These are phyloP conservation scores for Parnassius smintheus DNA, from an alignment of 2,888 invertebrate species.

Conservation along the genomic window DNA sequence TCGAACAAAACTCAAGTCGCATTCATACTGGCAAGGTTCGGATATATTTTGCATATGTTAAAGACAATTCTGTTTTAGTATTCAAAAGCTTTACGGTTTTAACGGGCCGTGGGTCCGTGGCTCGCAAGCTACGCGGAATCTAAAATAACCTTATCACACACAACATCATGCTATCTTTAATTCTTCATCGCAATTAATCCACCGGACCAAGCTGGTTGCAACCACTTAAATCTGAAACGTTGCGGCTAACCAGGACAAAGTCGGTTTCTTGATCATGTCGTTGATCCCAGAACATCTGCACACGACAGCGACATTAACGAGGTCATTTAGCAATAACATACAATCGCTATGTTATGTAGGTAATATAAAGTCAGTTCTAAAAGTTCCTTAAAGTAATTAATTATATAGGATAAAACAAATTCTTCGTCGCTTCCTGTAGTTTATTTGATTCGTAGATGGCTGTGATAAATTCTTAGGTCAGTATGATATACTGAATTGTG, in stretches of 20 bases:
- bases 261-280: conserved; percentile 47
- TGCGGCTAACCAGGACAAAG: conserved; percentile 50
- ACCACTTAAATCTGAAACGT: conserved; percentile 45
- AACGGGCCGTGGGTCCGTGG: conserved; percentile 19
- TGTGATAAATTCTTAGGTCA: no score
- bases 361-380: no score
- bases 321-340: conserved; percentile 11
- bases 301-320: conserved; percentile 22
- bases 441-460: no score
- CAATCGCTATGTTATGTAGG: neutral
- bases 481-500: no score
- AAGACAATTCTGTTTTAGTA: conserved; percentile 21
- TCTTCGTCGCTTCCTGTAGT: no score
- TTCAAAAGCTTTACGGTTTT: conserved; percentile 24
- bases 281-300: conserved; percentile 40
- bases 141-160: conserved; percentile 47
- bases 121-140: conserved; percentile 33
- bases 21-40: neutral
- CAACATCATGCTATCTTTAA: conserved; percentile 49
- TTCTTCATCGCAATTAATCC: conserved; percentile 55
- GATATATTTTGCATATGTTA: conserved; percentile 14
- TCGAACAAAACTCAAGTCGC: neutral
- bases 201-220: conserved; percentile 47
- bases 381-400: no score
- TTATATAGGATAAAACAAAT: no score